These are phyloP conservation scores for Strigamia transsilvanica DNA, from an alignment of 2,888 invertebrate species.

Conservation along the genomic window DNA sequence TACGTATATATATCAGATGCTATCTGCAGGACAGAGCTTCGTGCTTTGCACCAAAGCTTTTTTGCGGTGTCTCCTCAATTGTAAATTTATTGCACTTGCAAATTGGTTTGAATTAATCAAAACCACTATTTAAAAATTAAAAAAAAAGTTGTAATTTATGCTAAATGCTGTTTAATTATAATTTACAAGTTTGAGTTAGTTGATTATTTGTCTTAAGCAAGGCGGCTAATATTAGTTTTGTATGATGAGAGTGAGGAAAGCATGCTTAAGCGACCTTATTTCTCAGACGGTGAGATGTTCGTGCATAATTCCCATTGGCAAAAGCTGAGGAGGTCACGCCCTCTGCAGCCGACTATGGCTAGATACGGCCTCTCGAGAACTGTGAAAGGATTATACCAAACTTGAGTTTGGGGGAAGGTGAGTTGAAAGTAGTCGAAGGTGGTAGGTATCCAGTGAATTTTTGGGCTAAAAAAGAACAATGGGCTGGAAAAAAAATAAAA, in stretches of 20 bases:
- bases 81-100: neutral
- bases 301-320: slow-evolving; percentile 48
- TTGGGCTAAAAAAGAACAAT: slow-evolving; percentile 12
- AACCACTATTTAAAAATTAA: neutral
- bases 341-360: slow-evolving; percentile 47
- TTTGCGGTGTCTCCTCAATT: neutral
- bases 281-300: slow-evolving; percentile 45
- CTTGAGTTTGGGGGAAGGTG: slow-evolving; percentile 41
- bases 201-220: slow-evolving; percentile 10
- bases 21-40: slow-evolving; percentile 3
- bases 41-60: neutral
- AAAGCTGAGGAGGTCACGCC: slow-evolving; percentile 48
- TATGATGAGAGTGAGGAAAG: slow-evolving; percentile 10
- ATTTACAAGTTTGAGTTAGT: neutral
- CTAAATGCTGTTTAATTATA: neutral
- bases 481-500: slow-evolving; percentile 17
- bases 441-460: slow-evolving; percentile 24
- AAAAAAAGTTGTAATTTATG: neutral
- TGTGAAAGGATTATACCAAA: slow-evolving; percentile 42
- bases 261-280: slow-evolving; percentile 43
- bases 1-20: slow-evolving; percentile 39
- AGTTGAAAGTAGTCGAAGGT: slow-evolving; percentile 1
- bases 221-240: slow-evolving; percentile 12
- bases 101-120: neutral
- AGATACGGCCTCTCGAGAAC: slow-evolving; percentile 47